phyloP scores from a whole-genome alignment of 2,888 invertebrate species.

The Diaphora mendica region DNA sequence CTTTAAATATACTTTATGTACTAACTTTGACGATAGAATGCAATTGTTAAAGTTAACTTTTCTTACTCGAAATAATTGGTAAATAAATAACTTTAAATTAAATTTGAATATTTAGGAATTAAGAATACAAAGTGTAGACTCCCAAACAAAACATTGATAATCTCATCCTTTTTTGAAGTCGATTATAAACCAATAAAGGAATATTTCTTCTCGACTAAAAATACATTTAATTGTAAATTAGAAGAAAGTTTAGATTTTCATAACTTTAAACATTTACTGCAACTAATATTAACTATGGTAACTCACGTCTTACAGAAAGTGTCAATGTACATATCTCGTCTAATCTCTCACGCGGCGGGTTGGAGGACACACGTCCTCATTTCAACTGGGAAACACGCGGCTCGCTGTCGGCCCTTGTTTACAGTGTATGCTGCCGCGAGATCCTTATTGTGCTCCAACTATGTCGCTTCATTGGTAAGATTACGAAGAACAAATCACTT shows the following conservation, averaged over 20 bases:
- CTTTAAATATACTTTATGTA: not conserved
- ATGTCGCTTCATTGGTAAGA: slow-evolving; percentile 89
- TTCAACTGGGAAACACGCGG: slow-evolving; percentile 88
- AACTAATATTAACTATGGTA: not conserved
- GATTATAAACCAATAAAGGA: too few relatives aligned
- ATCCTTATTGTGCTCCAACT: slow-evolving; percentile 87
- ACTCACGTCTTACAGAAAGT: slow-evolving; percentile 81
- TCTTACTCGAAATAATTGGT: too few relatives aligned
- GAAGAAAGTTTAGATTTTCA: too few relatives aligned
- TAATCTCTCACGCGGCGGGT: slow-evolving; percentile 89
- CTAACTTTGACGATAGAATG: not conserved
- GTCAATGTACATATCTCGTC: slow-evolving; percentile 85
- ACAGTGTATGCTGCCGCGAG: slow-evolving; percentile 89
- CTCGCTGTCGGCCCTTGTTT: slow-evolving; percentile 91
- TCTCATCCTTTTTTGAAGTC: too few relatives aligned
- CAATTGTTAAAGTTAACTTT: too few relatives aligned
- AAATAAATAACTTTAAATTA: too few relatives aligned
- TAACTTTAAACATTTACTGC: too few relatives aligned
- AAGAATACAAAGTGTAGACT: too few relatives aligned
- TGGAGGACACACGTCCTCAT: slow-evolving; percentile 89
- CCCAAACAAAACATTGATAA: too few relatives aligned
- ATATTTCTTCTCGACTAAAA: too few relatives aligned
- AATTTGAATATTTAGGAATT: too few relatives aligned
- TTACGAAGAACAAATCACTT: not conserved
- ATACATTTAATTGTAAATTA: too few relatives aligned